Evolutionary conservation across 2,113 vertebrate genomes (phyloP).

Genomic region (Ceyx cyanopectus): DNA sequence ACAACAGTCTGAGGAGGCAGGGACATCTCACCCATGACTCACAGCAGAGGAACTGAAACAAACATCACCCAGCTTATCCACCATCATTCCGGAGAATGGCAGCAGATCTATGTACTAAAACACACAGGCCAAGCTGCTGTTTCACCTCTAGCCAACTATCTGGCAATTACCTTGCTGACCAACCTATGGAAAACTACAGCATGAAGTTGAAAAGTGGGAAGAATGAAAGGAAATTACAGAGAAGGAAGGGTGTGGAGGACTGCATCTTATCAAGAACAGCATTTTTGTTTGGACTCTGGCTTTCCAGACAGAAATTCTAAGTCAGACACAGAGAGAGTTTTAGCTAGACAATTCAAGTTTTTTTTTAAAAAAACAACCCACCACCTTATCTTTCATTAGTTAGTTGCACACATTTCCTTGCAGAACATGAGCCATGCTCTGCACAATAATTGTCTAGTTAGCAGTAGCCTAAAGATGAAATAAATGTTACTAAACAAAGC

Average conservation of each 20-base stretch:
- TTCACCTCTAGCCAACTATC: background rate
- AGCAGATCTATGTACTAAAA: background rate
- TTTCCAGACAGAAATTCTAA: background rate
- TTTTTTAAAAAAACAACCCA: background rate
- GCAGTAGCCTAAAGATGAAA: background rate
- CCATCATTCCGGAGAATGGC: background rate
- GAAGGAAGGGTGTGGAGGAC: background rate
- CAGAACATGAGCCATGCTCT: background rate
- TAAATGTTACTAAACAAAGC: background rate
- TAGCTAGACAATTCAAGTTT: background rate
- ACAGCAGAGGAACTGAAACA: background rate
- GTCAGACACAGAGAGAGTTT: background rate
- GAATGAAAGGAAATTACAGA: conserved; percentile 56
- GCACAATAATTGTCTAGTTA: background rate
- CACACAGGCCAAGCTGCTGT: background rate
- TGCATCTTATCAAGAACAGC: background rate
- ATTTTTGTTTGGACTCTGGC: background rate
- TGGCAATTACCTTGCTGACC: background rate
- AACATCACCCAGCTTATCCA: background rate
- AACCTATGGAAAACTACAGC: background rate
- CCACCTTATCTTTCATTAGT: background rate
- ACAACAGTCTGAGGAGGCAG: conserved; percentile 9
- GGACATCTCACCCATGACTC: background rate
- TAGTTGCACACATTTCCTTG: background rate
- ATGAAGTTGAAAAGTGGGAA: background rate